phyloP scores from a whole-genome alignment of 1,140 invertebrate genomes.

The Drosophila burlai region DNA sequence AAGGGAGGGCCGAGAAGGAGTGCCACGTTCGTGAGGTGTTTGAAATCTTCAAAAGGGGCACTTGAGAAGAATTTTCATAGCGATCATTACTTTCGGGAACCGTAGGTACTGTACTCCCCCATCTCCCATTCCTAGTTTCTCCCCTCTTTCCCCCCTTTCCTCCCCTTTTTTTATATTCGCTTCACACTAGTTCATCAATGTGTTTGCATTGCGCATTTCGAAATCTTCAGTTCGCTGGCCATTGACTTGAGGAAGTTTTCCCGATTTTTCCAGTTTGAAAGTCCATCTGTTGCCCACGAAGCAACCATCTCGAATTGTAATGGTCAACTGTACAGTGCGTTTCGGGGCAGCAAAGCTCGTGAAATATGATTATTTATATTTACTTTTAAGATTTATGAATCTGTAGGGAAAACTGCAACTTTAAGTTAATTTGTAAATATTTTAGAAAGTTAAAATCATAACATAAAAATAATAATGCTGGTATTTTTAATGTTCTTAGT shows the following conservation, averaged over 20 bases:
- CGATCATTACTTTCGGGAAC: constrained; percentile 16
- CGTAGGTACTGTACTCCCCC: not conserved
- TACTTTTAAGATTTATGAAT: not conserved
- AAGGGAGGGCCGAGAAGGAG: not conserved
- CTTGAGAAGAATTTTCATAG: constrained; percentile 40
- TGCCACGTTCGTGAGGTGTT: constrained; percentile 13
- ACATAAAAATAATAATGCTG: no score
- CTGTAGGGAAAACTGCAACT: no score
- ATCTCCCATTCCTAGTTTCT: not conserved
- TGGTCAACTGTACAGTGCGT: constrained; percentile 20
- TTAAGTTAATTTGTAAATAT: not conserved
- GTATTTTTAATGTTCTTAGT: no score
- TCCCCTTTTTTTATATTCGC: not conserved
- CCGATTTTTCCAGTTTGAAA: constrained; percentile 7
- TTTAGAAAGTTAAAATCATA: not conserved
- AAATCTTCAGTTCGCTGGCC: constrained; percentile 12
- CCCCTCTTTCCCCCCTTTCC: not conserved
- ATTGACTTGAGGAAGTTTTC: constrained; percentile 9
- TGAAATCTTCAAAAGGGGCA: constrained; percentile 59
- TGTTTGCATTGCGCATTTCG: constrained; percentile 6
- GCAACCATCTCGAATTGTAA: not conserved
- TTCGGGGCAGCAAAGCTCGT: not conserved
- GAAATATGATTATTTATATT: not conserved
- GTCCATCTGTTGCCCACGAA: constrained; percentile 16
- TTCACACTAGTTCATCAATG: constrained; percentile 11